Percentiles rank a stretch among this genome's conserved stretches.
phyloP scores from a whole-genome alignment of 2,113 vertebrate genomes.

The Pseudolaguvia tuberculata region DNA sequence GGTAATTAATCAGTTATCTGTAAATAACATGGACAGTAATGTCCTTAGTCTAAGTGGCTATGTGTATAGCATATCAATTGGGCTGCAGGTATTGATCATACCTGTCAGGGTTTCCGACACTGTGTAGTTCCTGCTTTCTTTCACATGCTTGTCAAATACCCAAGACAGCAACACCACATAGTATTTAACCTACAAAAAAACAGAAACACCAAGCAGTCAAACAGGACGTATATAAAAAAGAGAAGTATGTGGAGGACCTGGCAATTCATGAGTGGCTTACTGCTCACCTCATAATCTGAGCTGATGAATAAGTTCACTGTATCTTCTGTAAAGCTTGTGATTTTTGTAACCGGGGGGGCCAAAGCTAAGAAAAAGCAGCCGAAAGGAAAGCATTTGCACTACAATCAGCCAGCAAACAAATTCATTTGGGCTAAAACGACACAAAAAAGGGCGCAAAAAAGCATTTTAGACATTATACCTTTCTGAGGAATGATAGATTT shows the following conservation, averaged over 20 bases:
- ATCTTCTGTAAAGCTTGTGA: conserved; percentile 68
- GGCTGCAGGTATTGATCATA: conserved; percentile 49
- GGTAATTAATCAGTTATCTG: too few relatives aligned
- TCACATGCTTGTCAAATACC: conserved; percentile 86
- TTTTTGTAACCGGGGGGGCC: conserved; percentile 77
- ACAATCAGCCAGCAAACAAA: too few relatives aligned
- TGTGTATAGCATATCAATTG: too few relatives aligned
- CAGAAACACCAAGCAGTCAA: background rate
- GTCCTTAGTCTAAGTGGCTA: too few relatives aligned
- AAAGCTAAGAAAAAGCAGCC: conserved; percentile 68
- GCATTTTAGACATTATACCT: conserved; percentile 61
- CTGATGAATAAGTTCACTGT: conserved; percentile 79
- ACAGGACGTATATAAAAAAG: background rate
- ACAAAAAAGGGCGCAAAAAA: too few relatives aligned
- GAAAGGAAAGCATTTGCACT: background rate
- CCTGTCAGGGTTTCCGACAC: conserved; percentile 74
- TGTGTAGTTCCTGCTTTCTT: conserved; percentile 78
- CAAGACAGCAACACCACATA: conserved; percentile 85
- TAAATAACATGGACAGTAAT: too few relatives aligned
- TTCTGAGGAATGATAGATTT: conserved; percentile 85
- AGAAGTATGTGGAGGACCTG: background rate
- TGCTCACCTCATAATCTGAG: conserved; percentile 76
- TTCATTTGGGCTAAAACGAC: too few relatives aligned
- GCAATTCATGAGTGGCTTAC: background rate
- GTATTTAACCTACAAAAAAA: conserved; percentile 72